Percentiles rank a stretch among this genome's conserved stretches.
Evolutionary conservation across 2,888 invertebrate species (phyloP).

Genomic region (Dasypolia templi): DNA sequence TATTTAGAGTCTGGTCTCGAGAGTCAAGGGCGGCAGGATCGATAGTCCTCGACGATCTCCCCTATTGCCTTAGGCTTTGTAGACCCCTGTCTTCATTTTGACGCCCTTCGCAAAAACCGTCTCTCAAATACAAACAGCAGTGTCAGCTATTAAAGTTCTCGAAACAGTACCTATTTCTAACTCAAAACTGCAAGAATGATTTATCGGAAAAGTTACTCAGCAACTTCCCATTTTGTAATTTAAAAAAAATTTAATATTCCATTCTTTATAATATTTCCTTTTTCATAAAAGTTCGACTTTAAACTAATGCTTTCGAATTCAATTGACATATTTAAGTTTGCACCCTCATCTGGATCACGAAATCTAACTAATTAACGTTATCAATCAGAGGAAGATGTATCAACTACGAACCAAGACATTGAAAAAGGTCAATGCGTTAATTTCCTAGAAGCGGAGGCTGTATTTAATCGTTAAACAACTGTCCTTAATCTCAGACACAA

Average conservation of each 20-base stretch:
- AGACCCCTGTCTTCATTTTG: slow-evolving; percentile 45
- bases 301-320: neutral
- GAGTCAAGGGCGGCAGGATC: slow-evolving; percentile 51
- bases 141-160: slow-evolving; percentile 15
- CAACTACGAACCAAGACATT: slow-evolving; percentile 6
- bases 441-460: slow-evolving; percentile 27
- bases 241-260: slow-evolving; percentile 10
- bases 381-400: neutral
- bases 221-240: neutral
- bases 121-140: slow-evolving; percentile 18
- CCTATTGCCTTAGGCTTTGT: slow-evolving; percentile 41
- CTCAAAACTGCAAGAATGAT: slow-evolving; percentile 3
- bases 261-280: slow-evolving; percentile 4
- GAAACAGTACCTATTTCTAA: slow-evolving; percentile 1
- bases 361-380: neutral
- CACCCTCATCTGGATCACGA: neutral
- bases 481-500: slow-evolving; percentile 36
- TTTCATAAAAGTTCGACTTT: neutral
- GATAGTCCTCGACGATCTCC: slow-evolving; percentile 38
- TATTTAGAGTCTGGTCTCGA: slow-evolving; percentile 34
- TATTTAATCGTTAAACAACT: slow-evolving; percentile 42
- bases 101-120: slow-evolving; percentile 36
- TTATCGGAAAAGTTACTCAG: slow-evolving; percentile 15
- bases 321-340: neutral
- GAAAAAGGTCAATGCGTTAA: slow-evolving; percentile 50